phyloP scores from a whole-genome alignment of 2,113 vertebrate species.

The Struthidea cinerea region DNA sequence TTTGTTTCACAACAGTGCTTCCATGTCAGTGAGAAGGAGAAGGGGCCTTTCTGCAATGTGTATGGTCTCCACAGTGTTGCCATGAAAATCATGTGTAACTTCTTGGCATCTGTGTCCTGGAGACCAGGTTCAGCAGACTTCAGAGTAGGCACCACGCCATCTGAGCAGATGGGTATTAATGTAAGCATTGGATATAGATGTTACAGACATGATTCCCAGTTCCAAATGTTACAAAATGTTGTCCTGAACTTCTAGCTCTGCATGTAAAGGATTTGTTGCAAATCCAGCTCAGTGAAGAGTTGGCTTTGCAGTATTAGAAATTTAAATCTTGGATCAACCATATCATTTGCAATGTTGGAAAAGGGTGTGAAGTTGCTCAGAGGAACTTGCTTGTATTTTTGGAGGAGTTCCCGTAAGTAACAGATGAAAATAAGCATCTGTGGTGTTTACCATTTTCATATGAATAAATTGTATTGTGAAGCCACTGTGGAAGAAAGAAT shows the following conservation, averaged over 20 bases:
- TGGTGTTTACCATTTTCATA: neutral
- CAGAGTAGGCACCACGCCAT: neutral
- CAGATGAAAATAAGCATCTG: neutral
- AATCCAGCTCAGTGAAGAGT: slow-evolving; percentile 23
- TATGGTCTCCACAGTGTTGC: neutral
- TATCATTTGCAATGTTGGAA: neutral
- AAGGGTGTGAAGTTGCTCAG: neutral
- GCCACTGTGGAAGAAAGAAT: neutral
- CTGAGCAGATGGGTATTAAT: slow-evolving; percentile 58
- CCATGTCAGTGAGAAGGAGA: neutral
- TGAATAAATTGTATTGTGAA: neutral
- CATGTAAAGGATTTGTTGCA: slow-evolving; percentile 44
- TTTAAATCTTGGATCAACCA: neutral
- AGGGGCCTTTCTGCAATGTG: neutral
- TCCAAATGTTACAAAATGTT: slow-evolving; percentile 20
- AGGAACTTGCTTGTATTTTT: neutral
- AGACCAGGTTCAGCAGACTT: slow-evolving; percentile 1
- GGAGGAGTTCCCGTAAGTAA: neutral
- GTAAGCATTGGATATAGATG: slow-evolving; percentile 10
- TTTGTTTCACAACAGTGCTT: neutral
- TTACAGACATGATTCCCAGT: neutral
- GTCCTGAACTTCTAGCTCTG: slow-evolving; percentile 35
- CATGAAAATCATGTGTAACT: neutral
- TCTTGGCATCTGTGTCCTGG: neutral
- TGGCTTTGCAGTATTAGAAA: slow-evolving; percentile 6